Evolutionary conservation across 2,113 vertebrate species (phyloP), one percentile per base, ranked within the genome.

Genomic region (Lamprotornis superbus): DNA sequence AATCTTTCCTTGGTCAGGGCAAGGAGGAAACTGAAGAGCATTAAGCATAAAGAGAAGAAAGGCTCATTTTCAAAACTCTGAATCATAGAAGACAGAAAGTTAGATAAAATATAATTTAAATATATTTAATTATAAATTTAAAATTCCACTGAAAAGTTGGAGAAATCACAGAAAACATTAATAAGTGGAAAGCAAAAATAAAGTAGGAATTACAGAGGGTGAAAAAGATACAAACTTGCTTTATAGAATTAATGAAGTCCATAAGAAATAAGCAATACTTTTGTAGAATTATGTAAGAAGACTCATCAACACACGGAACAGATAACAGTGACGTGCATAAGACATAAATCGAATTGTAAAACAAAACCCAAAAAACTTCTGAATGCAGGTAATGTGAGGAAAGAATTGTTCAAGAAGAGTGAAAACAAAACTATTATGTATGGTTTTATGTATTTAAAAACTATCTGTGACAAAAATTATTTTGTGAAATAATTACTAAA

Each of bases 11-110:
- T 64, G 5, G 6, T 49, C 27, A 71, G 22, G 6, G 19, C 0
- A 0, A 59, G 12, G 15, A 22, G 5, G 30, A 65, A 22, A n/a
- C 5, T 25, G 12, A 68, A 27, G 3, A 37, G 1, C 11, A 4
- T 30, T 63, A 65, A 37, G n/a, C 12, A 35, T 2, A 69, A 46
- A 50, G 18, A 50, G 11, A 81, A 85, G 21, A 91, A 60, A 75
- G 17, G 14, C 16, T 49, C 71, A 9, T 14, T 87, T 91, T 59
- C 5, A 1, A n/a, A 60, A 30, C 12, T 63, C 17, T 63, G 13
- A 2, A 2, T 69, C 33, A 47, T 12, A 49, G 33, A 52, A 56
- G 5, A n/a, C 1, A 60, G 6, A 81, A 84, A 81, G 39, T 35
- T 10, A 30, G 10, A 5, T 60, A 84, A 87, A 83, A 55, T 16